A percentile compares a stretch with the other conserved stretches of the same genome.
Conservation (phyloP, 2,888 invertebrate species). For the Ochropleura plecta region DNA sequence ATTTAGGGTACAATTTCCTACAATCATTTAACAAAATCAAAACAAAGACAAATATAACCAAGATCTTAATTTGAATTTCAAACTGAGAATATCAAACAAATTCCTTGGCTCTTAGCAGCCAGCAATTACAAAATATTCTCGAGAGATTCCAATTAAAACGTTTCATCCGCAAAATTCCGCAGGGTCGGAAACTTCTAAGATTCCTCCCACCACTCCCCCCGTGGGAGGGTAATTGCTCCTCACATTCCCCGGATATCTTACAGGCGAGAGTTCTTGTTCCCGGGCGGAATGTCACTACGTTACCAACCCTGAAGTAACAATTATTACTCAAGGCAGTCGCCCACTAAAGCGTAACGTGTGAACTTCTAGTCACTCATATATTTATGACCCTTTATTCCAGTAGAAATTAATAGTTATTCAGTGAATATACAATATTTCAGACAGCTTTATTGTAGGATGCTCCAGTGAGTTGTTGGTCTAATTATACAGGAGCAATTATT, state of each 20-base stretch:
- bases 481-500: slow-evolving; percentile 32
- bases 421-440: neutral
- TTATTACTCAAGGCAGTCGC: slow-evolving; percentile 58
- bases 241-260: slow-evolving; percentile 85
- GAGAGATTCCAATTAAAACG: slow-evolving; percentile 89
- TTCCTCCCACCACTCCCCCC: slow-evolving; percentile 72
- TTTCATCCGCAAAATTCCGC: slow-evolving; percentile 88
- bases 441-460: slow-evolving; percentile 16
- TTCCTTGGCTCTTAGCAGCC: slow-evolving; percentile 67
- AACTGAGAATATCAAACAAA: slow-evolving; percentile 65
- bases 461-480: slow-evolving; percentile 35
- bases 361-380: slow-evolving; percentile 32
- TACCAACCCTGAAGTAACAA: slow-evolving; percentile 59
- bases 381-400: slow-evolving; percentile 14
- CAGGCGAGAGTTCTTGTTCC: slow-evolving; percentile 75
- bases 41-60: slow-evolving; percentile 40
- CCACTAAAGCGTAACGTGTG: slow-evolving; percentile 56
- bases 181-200: slow-evolving; percentile 84
- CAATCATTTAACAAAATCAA: slow-evolving; percentile 24
- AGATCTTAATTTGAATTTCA: slow-evolving; percentile 54
- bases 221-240: slow-evolving; percentile 74
- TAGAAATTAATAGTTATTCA: slow-evolving; percentile 17
- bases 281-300: slow-evolving; percentile 67
- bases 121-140: slow-evolving; percentile 88
- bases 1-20: no score